Percentiles rank a stretch among this genome's conserved stretches.
phyloP scores from a whole-genome alignment of 2,797 vertebrate genomes.

The Phrynocephalus vlangalii region DNA sequence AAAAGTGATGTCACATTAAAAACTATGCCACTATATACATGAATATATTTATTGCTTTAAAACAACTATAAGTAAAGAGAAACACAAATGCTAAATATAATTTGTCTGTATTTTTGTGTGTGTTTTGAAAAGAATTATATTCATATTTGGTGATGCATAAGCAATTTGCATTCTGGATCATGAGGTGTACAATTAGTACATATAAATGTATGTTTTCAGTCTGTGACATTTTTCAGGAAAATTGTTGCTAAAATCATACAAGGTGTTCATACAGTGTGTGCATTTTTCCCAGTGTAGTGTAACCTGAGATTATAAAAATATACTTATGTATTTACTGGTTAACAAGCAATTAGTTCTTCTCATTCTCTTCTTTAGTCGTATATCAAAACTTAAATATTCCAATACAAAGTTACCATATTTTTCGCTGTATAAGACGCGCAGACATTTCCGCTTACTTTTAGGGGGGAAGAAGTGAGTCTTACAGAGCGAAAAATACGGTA shows the following conservation, averaged over 20 bases:
- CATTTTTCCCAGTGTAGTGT: background rate
- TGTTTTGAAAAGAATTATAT: background rate
- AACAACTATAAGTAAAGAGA: background rate
- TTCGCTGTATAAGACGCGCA: no score
- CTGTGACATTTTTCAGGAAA: background rate
- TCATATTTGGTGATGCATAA: background rate
- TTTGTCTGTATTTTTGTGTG: background rate
- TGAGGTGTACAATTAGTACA: background rate
- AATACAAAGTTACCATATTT: background rate
- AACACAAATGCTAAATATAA: background rate
- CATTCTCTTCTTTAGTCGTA: background rate
- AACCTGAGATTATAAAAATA: background rate
- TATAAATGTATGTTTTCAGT: conserved; percentile 4
- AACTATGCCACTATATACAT: background rate
- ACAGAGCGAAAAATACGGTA: no score
- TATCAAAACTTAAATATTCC: background rate
- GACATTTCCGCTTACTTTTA: no score
- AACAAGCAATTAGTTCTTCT: background rate
- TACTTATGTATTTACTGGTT: background rate
- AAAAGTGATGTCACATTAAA: background rate
- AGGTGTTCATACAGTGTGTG: background rate
- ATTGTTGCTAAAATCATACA: background rate
- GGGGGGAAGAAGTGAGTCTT: no score
- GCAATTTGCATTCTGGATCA: background rate
- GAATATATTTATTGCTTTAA: background rate